phyloP scores from a whole-genome alignment of 2,113 vertebrate genomes.

The Porphyrio hochstetteri region DNA sequence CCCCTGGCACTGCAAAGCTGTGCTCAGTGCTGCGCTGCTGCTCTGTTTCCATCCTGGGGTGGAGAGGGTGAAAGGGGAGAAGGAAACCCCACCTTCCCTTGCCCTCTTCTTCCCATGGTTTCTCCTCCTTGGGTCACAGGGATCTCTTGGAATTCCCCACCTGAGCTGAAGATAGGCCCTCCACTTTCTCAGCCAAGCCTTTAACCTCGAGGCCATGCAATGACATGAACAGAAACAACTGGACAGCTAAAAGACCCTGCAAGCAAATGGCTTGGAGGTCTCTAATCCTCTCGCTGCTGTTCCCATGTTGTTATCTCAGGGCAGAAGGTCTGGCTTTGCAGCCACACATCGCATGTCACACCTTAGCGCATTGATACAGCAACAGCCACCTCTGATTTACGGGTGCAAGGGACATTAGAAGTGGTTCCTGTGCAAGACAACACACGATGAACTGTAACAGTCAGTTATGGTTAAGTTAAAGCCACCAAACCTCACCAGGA shows the following conservation, averaged over 20 bases:
- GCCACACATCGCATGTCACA: not conserved
- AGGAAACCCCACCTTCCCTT: not conserved
- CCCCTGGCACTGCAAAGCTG: fast-evolving
- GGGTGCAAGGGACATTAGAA: not conserved
- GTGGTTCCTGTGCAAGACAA: not conserved
- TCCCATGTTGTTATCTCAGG: not conserved
- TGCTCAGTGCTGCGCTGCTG: fast-evolving
- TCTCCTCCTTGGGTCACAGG: not conserved
- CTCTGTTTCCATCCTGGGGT: fast-evolving
- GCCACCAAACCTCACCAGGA: not conserved
- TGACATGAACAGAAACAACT: not conserved
- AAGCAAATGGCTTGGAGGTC: not conserved
- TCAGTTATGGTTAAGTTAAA: not conserved
- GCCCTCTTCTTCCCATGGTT: not conserved
- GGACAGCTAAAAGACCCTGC: not conserved
- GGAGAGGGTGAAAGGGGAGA: not conserved
- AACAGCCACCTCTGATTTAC: not conserved
- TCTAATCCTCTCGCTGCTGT: not conserved
- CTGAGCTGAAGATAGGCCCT: not conserved
- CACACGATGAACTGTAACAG: not conserved
- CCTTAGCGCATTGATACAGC: not conserved
- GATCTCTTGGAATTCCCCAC: not conserved
- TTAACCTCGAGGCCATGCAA: not conserved
- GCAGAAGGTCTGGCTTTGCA: constrained; percentile 4
- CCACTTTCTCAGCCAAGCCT: not conserved